Evolutionary conservation across 2,888 invertebrate species (phyloP), one percentile per base, ranked within the genome.

Genomic region (Acanthopleura granulata): DNA sequence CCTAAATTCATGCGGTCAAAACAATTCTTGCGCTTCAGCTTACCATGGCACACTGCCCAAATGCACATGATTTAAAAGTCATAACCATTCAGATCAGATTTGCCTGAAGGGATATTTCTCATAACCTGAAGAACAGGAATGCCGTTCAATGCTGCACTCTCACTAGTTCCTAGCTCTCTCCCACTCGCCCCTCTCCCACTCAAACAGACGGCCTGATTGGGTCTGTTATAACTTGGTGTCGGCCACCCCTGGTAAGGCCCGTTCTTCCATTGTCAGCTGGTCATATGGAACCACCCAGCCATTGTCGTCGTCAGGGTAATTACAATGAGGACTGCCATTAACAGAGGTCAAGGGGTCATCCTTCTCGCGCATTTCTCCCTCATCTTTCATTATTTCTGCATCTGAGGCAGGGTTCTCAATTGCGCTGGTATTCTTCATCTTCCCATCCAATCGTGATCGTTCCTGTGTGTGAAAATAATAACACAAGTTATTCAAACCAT

Each of bases 361-460:
- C 22, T 62, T 73, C 71, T 81, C 78, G n/a, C 72, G 66, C 75
- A 78, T 79, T 11, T 76, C 76, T 15, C 72, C 78, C 30, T 86
- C 86, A 25, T 78, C 84, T 27, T 78, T 77, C 72, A 80, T 78
- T 22, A 85, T 86, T 69, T 84, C 84, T 11, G 79, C 76, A 75
- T 86, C 86, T 0, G 85, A 75, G 12, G 83, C 78, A 16, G 86
- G 86, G 75, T 80, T 86, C 49, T 85, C 85, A 9, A 82, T 40
- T 0, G 77, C 81, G 6, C 29, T 30, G 25, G 14, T 18, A 4
- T 51, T 70, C 18, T 49, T 49, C 22, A 29, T 50, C 25, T 74
- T 49, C 6, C 70, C 69, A 27, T 66, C 29, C n/a, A 71, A 6
- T 15, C 71, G 18, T 1, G 71, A 71, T 15, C 71, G 71, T 49